A percentile compares a stretch with the other conserved stretches of the same genome.
phyloP scores from a whole-genome alignment of 1,140 invertebrate genomes.

The Propsilocerus akamusi region DNA sequence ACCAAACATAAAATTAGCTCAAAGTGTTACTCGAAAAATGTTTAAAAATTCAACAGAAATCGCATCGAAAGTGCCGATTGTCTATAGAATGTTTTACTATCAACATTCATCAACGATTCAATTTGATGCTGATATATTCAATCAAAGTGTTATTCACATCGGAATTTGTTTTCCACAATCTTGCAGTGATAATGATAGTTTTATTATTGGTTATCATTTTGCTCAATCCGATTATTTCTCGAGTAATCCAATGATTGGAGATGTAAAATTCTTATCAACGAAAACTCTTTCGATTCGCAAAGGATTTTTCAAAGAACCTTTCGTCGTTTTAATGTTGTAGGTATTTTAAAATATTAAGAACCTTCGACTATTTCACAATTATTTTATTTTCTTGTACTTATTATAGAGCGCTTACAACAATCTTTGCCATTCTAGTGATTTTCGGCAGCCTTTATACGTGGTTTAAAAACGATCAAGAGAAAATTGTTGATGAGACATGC shows the following conservation, averaged over 20 bases:
- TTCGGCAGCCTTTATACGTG: too few species aligned
- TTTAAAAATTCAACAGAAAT: not conserved
- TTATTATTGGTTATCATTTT: too few species aligned
- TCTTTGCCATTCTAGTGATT: too few species aligned
- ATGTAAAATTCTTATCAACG: not conserved
- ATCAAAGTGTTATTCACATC: not conserved
- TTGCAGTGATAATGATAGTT: not conserved
- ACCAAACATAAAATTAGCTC: not conserved
- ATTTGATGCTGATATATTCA: not conserved
- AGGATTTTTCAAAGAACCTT: not conserved
- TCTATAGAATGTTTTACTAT: not conserved
- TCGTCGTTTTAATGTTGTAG: not conserved
- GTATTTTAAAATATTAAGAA: too few species aligned
- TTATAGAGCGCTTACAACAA: too few species aligned
- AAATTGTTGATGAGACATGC: too few species aligned
- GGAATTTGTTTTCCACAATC: not conserved
- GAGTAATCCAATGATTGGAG: too few species aligned
- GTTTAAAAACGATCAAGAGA: too few species aligned
- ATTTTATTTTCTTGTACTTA: too few species aligned
- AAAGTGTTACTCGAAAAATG: not conserved
- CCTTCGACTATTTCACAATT: too few species aligned
- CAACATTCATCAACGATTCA: not conserved
- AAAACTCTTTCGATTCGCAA: not conserved
- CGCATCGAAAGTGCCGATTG: not conserved
- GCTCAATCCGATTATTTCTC: too few species aligned